Evolutionary conservation across 2,797 vertebrate species (phyloP), one percentile per base, ranked within the genome.

Genomic region (Dendrocincla tyrannina): DNA sequence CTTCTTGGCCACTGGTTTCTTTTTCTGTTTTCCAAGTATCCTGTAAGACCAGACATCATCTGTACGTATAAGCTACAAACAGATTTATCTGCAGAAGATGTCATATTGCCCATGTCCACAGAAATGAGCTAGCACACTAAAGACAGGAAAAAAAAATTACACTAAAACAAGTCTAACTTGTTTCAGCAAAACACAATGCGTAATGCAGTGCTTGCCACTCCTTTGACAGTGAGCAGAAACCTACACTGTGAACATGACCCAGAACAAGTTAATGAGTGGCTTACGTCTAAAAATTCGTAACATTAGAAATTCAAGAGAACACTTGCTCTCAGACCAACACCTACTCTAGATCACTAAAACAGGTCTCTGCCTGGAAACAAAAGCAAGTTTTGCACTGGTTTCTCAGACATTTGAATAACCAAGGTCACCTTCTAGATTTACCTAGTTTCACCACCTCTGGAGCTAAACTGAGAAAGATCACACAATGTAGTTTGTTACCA

Each of bases 121-220:
- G 68, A 55, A 83, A 68, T 24, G 27, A 81, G 50, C 23, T 62
- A 73, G 55, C 22, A 47, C 19, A 55, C 35, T 75, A 85, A 78
- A 62, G 35, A 28, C 16, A 52, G 7, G 67, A 13, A 53, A 1
- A 6, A 24, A 44, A 64, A 73, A 70, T 92, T 67, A 67, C 46
- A 73, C 24, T 63, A 50, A 56, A 97, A 87, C 92, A 83, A 95
- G 92, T 91, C 47, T 28, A 53, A 95, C 92, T 91, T 83, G 87
- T 80, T 92, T 80, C 25, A 83, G 62, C 50, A 88, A 89, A 95
- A 72, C 20, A 7, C 53, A 25, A 7, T 32, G 64, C 0, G 8
- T 81, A 94, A 88, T 13, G 20, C 60, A 73, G 50, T n/a, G 23
- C 76, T 72, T 92, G 91, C 79, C 95, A 96, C 93, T 92, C 89